Evolutionary conservation across 2,888 invertebrate species (phyloP).

Genomic region (Nomada ruficornis): DNA sequence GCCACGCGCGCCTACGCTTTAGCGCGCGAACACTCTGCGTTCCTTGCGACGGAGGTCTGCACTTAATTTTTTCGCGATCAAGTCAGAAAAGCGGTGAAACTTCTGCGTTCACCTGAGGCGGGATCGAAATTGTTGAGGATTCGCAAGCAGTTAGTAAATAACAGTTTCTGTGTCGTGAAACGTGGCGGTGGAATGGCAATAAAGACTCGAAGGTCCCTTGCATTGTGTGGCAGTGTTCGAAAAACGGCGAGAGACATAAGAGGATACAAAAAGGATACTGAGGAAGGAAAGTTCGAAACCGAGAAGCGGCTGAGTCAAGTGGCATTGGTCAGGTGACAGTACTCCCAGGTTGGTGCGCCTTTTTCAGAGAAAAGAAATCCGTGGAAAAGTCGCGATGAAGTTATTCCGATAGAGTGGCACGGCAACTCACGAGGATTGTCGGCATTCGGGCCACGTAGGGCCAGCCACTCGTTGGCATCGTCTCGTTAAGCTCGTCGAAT

Average conservation of each 20-base stretch:
- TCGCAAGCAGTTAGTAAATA: no score
- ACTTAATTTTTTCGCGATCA: no score
- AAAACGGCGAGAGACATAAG: neutral
- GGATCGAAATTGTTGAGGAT: no score
- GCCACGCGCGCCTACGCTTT: conserved; percentile 35
- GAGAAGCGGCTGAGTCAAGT: neutral
- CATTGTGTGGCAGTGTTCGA: no score
- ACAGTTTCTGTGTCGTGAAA: no score
- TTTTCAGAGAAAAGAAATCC: conserved; percentile 31
- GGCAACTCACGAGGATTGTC: conserved; percentile 52
- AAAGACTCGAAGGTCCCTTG: no score
- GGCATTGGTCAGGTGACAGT: neutral
- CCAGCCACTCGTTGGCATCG: conserved; percentile 55
- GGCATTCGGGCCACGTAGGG: conserved; percentile 59
- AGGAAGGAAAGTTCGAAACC: neutral
- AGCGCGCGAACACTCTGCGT: neutral
- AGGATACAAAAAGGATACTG: neutral
- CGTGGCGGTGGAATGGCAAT: no score
- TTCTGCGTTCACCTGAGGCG: no score
- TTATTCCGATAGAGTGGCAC: conserved; percentile 53
- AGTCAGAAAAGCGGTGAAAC: no score
- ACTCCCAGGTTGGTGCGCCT: neutral
- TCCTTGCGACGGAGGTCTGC: neutral
- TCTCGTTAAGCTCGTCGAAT: conserved; percentile 61
- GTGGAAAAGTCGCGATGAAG: conserved; percentile 44